These are phyloP conservation scores for Helogale parvula DNA, from an alignment of 2,113 vertebrate genomes.

Conservation along the genomic window DNA sequence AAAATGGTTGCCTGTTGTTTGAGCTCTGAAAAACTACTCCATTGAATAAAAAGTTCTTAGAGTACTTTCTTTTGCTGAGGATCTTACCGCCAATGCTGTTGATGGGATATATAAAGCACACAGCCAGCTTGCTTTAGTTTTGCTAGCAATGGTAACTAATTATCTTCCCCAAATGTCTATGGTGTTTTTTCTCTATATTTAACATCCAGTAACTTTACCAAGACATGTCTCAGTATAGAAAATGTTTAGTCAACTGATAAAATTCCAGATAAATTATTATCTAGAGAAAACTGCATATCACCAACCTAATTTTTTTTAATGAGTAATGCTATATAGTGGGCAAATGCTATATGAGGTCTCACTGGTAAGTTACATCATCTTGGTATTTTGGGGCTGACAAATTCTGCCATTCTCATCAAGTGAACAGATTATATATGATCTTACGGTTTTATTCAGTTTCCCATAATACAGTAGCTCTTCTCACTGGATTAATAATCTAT, in stretches of 20 bases:
- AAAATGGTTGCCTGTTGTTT: conserved; percentile 12
- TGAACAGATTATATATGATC: not conserved
- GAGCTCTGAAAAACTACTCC: not conserved
- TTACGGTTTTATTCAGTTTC: not conserved
- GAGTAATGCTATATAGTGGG: not conserved
- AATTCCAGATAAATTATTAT: conserved; percentile 11
- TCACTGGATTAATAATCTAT: not conserved
- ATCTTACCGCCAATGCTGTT: not conserved
- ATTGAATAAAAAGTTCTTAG: not conserved
- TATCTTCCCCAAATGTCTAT: not conserved
- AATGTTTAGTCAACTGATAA: conserved; percentile 25
- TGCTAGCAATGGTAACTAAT: not conserved
- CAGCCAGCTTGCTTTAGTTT: not conserved
- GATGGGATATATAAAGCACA: not conserved
- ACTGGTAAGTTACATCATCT: not conserved
- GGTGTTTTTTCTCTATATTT: not conserved
- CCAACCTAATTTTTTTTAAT: not conserved
- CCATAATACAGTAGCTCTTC: not conserved
- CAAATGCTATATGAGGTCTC: not conserved
- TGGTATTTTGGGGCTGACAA: not conserved
- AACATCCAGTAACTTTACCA: not conserved
- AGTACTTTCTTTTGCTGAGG: not conserved
- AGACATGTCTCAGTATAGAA: not conserved
- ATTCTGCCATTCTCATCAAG: not conserved
- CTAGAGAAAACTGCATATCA: not conserved